These are phyloP conservation scores for Chrysocyon brachyurus DNA, from an alignment of 2,797 vertebrate species.

Conservation along the genomic window DNA sequence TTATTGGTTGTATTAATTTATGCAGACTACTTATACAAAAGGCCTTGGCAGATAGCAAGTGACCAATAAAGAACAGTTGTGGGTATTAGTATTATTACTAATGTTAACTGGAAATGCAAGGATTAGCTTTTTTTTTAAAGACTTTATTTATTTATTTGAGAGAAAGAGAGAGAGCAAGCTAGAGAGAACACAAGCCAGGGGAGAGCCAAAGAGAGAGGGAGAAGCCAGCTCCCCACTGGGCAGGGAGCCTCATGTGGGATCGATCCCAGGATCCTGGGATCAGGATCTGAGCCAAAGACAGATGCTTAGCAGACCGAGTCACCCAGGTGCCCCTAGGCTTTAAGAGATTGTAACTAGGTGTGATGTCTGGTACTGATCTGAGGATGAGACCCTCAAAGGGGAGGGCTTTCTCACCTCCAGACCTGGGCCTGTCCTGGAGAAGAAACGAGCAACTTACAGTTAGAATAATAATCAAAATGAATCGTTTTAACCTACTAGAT, in stretches of 20 bases:
- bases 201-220: too few relatives aligned
- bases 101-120: conserved; percentile 26
- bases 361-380: not conserved
- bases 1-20: conserved; percentile 34
- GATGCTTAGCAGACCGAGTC: too few relatives aligned
- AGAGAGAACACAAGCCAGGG: too few relatives aligned
- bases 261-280: too few relatives aligned
- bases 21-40: not conserved
- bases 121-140: not conserved
- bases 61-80: not conserved
- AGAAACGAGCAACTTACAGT: not conserved
- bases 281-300: too few relatives aligned
- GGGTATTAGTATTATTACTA: conserved; percentile 7
- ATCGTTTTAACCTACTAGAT: not conserved
- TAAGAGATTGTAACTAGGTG: not conserved
- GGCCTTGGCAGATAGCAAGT: not conserved
- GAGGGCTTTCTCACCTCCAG: not conserved
- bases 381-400: not conserved
- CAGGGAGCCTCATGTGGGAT: too few relatives aligned
- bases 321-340: not conserved
- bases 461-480: conserved; percentile 5
- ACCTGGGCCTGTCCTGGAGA: not conserved
- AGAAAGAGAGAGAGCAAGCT: too few relatives aligned
- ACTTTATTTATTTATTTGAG: too few relatives aligned
- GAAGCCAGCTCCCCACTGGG: too few relatives aligned